Base-by-base conservation (phyloP, 2,113 vertebrate species). In the Pterocles orientalis region DNA sequence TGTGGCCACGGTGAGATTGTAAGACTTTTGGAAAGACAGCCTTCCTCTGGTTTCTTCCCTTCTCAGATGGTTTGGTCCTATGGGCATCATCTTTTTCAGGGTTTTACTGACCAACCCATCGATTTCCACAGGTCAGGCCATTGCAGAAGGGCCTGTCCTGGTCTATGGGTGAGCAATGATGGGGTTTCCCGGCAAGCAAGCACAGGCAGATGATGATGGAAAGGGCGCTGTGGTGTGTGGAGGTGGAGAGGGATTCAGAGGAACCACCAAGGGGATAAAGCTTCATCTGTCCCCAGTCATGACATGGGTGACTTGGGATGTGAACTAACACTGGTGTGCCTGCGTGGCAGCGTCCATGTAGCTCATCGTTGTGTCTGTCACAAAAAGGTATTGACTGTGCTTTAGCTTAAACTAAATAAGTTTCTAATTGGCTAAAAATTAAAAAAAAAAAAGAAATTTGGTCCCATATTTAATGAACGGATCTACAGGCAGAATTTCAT, bases 271-370 rank as follows among this genome's bases (percentile, higher is more conserved):
- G 7, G 41, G 48, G 33, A 34, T n/a, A 64, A 62, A 84, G 29
- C 18, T 88, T 69, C 58, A 43, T 34, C 57, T 89, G 58, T 47
- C 26, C 45, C 12, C 34, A 34, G 0, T 33, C 31, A 34, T 1
- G 0, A 7, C 23, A 6, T 3, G 34, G n/a, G 13, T 41, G 34
- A 34, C 50, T 11, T 47, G 50, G 48, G 54, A 41, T 19, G 7
- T 17, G 41, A 66, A 58, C 6, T 43, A 26, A n/a, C 54, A 8
- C 2, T 36, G 24, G 2, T 56, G 34, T 53, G 23, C 14, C 53
- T n/a, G 12, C 58, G 23, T 1, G 1, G n/a, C 3, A 1, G 18
- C n/a, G 17, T 58, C 57, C 0, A 1, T 10, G 24, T 4, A 16
- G 34, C 50, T 81, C 41, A 19, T 20, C 54, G 43, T 79, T 29